These are phyloP conservation scores for Mesaphorura yosii DNA, from an alignment of 1,140 invertebrate species.

Conservation along the genomic window DNA sequence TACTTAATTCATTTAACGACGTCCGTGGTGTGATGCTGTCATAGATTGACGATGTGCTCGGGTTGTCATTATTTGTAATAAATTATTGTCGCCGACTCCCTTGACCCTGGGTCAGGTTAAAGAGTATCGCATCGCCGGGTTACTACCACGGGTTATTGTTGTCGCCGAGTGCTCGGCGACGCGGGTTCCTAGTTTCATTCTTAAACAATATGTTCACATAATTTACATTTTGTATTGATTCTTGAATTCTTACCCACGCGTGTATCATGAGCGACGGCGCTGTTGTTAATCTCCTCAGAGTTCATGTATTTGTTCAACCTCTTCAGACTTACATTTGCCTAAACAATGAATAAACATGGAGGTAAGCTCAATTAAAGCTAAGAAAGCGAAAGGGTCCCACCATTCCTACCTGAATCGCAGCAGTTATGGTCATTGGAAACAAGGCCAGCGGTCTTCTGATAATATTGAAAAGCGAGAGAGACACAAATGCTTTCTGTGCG, in stretches of 20 bases:
- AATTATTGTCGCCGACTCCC: no score
- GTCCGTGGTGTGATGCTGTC: no score
- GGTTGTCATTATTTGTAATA: no score
- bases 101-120: no score
- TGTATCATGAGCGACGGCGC: constrained; percentile 33
- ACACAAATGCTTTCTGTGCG: constrained; percentile 86
- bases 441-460: constrained; percentile 54
- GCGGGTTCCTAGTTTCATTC: no score
- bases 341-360: background rate
- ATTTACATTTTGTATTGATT: background rate
- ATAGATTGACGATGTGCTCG: no score
- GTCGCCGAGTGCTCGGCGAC: no score
- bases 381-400: background rate
- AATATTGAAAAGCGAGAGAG: constrained; percentile 94
- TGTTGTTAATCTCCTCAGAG: constrained; percentile 34
- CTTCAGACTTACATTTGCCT: constrained; percentile 34
- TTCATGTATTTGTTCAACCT: constrained; percentile 36
- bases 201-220: no score
- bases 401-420: constrained; percentile 40
- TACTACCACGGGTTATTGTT: no score
- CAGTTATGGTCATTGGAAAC: constrained; percentile 79
- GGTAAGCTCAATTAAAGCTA: background rate
- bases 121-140: no score
- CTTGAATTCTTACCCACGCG: constrained; percentile 27
- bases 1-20: no score